These are phyloP conservation scores for Campoplex nolae DNA, from an alignment of 2,888 invertebrate species.

Conservation along the genomic window DNA sequence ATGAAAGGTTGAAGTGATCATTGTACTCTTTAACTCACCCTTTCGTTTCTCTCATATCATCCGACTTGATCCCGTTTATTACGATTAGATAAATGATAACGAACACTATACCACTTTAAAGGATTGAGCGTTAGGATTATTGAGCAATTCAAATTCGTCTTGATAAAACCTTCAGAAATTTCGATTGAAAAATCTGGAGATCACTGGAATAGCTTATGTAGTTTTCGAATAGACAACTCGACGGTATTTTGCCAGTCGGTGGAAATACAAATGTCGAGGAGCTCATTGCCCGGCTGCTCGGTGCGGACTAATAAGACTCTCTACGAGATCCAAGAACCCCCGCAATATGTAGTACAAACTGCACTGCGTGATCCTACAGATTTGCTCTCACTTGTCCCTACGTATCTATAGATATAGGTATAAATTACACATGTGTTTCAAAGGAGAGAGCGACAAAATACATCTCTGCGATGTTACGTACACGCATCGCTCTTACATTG, in stretches of 20 bases:
- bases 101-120: background rate
- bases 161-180: background rate
- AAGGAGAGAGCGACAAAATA: constrained; percentile 57
- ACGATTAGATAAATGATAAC: background rate
- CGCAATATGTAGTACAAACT: constrained; percentile 50
- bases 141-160: background rate
- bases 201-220: background rate
- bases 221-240: background rate
- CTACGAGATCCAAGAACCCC: constrained; percentile 60
- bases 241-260: background rate
- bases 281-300: constrained; percentile 75
- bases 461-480: constrained; percentile 34
- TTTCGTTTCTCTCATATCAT: constrained; percentile 10
- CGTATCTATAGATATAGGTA: background rate
- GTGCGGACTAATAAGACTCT: constrained; percentile 76
- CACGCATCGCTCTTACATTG: constrained; percentile 20
- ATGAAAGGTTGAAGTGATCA: background rate
- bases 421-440: background rate
- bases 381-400: constrained; percentile 66
- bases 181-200: background rate
- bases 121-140: background rate
- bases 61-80: background rate
- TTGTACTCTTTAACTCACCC: constrained; percentile 42
- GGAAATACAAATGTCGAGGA: constrained; percentile 57
- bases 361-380: constrained; percentile 60